Percentiles rank a stretch among this genome's conserved stretches.
Evolutionary conservation across 2,888 invertebrate species (phyloP).

Genomic region (Agonum fuliginosum): DNA sequence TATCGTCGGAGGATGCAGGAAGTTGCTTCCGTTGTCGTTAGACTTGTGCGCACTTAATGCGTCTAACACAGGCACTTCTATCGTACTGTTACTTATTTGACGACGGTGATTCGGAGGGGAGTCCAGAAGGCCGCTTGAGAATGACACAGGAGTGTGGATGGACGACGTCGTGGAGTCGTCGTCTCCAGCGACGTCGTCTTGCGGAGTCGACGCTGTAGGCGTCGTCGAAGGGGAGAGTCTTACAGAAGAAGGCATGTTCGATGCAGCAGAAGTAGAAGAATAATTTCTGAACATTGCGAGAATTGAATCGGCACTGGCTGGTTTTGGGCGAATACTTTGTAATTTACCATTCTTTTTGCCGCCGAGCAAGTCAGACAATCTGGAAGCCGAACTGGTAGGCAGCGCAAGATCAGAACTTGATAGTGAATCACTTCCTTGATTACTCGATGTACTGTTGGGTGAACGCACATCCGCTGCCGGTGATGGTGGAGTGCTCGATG

Average conservation of each 20-base stretch:
- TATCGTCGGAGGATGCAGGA: conserved; percentile 84
- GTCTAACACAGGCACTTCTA: conserved; percentile 80
- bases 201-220: conserved; percentile 84
- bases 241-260: conserved; percentile 78
- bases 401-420: conserved; percentile 83
- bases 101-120: conserved; percentile 76
- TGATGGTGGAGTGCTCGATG: conserved; percentile 78
- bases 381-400: conserved; percentile 78
- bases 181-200: conserved; percentile 81
- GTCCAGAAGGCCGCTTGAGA: conserved; percentile 77
- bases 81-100: conserved; percentile 69
- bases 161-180: conserved; percentile 84
- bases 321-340: conserved; percentile 76
- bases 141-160: conserved; percentile 77
- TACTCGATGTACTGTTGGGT: conserved; percentile 82
- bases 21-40: conserved; percentile 75
- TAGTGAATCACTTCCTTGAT: conserved; percentile 86
- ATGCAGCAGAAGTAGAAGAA: conserved; percentile 78
- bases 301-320: conserved; percentile 86
- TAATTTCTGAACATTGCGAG: conserved; percentile 86
- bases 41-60: conserved; percentile 81
- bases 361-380: conserved; percentile 71
- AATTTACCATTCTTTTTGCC: conserved; percentile 67
- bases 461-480: conserved; percentile 79
- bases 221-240: conserved; percentile 82